Evolutionary conservation across 2,888 invertebrate genomes (phyloP).

Genomic region (Agrotis segetum): DNA sequence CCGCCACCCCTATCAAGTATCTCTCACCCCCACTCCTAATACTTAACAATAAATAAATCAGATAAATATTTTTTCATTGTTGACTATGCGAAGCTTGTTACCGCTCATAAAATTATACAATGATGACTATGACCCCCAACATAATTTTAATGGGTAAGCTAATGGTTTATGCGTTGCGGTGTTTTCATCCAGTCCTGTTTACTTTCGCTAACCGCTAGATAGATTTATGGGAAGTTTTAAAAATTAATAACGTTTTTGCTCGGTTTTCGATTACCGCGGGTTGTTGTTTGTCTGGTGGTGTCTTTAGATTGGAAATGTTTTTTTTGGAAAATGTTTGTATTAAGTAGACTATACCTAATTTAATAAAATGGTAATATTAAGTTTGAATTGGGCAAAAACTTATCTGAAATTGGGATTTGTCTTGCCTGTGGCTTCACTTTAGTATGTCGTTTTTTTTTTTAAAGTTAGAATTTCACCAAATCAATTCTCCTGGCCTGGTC

Average conservation of each 20-base stretch:
- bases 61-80: conserved; percentile 78
- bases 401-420: too few relatives aligned
- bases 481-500: too few relatives aligned
- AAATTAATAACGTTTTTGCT: conserved; percentile 41
- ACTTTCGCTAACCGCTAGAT: conserved; percentile 35
- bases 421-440: too few relatives aligned
- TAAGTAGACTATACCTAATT: too few relatives aligned
- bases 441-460: too few relatives aligned
- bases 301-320: conserved; percentile 5
- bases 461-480: too few relatives aligned
- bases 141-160: conserved; percentile 66
- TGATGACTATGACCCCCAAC: conserved; percentile 63
- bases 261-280: conserved; percentile 28
- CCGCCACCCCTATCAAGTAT: conserved; percentile 46
- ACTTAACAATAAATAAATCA: conserved; percentile 81
- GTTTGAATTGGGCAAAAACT: too few relatives aligned
- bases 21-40: conserved; percentile 63
- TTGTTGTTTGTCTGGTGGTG: conserved; percentile 7
- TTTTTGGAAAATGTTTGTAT: neutral
- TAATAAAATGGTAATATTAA: neutral
- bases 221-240: conserved; percentile 58
- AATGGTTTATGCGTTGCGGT: conserved; percentile 67
- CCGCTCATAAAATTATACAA: conserved; percentile 69
- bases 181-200: conserved; percentile 55
- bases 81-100: conserved; percentile 73